Percentiles rank a stretch among this genome's conserved stretches.
Conservation (phyloP, 2,888 invertebrate genomes). For the Sinhomidia bicolor region DNA sequence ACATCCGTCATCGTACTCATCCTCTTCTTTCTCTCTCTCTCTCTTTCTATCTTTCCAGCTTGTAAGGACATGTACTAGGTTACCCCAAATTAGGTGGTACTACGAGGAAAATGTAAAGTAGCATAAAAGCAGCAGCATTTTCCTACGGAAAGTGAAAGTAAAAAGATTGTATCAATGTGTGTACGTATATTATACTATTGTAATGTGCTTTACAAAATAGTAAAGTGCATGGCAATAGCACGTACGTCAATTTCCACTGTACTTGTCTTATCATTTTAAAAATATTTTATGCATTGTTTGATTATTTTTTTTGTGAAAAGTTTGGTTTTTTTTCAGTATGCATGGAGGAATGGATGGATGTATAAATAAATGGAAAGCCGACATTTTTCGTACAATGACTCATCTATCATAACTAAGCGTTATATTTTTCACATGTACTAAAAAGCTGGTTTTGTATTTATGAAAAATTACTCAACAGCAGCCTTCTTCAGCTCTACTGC, state of each 20-base stretch:
- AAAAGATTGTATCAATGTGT: no score
- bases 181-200: background rate
- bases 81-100: no score
- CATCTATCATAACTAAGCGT: constrained; percentile 1
- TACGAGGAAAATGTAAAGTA: no score
- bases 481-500: background rate
- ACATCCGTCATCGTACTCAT: constrained; percentile 38
- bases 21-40: background rate
- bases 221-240: background rate
- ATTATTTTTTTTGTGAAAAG: background rate
- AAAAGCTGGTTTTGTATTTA: background rate
- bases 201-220: no score
- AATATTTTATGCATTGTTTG: no score
- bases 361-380: constrained; percentile 4
- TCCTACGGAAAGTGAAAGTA: no score
- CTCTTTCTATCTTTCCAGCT: no score
- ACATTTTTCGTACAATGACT: background rate
- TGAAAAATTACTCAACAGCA: background rate
- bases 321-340: background rate
- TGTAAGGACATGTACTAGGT: constrained; percentile 32
- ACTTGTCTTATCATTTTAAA: no score
- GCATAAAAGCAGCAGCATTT: no score
- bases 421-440: background rate
- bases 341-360: background rate
- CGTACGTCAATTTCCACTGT: no score